A percentile compares a stretch with the other conserved stretches of the same genome.
These are phyloP conservation scores for Varanus komodoensis DNA, from an alignment of 2,113 vertebrate species.

Conservation along the genomic window DNA sequence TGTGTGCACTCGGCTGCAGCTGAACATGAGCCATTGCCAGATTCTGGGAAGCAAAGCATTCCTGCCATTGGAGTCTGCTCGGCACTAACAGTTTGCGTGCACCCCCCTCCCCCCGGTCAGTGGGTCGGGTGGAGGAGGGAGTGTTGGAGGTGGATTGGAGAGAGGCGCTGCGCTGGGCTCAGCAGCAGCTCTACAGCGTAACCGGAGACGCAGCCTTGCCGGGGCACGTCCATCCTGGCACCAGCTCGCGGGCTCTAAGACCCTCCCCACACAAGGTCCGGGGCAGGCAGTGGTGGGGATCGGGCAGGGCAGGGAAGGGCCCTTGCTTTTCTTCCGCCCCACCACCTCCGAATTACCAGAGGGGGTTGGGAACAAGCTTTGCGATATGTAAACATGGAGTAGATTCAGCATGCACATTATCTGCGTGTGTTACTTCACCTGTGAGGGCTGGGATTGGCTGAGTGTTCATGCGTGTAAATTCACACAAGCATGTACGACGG, in stretches of 20 bases:
- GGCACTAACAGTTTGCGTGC: rapidly evolving
- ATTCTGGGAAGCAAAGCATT: background rate
- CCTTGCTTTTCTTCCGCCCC: background rate
- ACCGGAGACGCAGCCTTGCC: rapidly evolving
- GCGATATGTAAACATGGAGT: background rate
- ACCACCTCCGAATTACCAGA: background rate
- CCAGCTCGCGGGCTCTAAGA: background rate
- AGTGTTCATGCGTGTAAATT: background rate
- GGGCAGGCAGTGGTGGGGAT: background rate
- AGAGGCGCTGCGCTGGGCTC: background rate
- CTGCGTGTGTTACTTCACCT: too few species aligned
- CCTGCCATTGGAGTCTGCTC: rapidly evolving
- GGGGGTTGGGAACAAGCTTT: background rate
- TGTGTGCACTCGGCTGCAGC: background rate
- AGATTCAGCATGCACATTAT: background rate
- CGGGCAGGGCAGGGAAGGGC: too few species aligned
- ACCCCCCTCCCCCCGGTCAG: background rate
- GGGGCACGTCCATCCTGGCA: background rate
- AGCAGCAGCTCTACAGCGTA: background rate
- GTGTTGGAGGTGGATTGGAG: background rate
- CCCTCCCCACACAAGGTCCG: background rate
- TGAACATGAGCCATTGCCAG: rapidly evolving
- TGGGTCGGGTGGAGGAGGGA: background rate
- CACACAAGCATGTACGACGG: background rate
- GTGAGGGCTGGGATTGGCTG: background rate